Evolutionary conservation across 2,113 vertebrate species (phyloP), one percentile per base, ranked within the genome.

Genomic region (Saguinus imperator): DNA sequence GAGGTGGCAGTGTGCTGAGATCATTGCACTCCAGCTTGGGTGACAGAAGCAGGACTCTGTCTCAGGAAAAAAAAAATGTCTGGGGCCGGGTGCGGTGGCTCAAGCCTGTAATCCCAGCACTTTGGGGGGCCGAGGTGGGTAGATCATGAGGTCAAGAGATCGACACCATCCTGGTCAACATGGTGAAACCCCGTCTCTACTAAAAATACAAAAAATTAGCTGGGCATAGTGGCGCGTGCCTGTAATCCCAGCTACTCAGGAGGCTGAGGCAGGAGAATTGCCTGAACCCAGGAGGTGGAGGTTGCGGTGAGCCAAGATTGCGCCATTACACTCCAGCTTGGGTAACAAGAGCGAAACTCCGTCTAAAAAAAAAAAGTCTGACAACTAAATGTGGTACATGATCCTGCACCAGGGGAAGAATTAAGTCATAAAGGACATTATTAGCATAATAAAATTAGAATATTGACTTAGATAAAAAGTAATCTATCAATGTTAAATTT

Each of bases 391-490:
- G 50, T 40, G 57, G 35, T 66, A 45, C 0, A 3, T 58, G 37
- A 87, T 27, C 13, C 35, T 66, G 64, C 11, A 77, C 25, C 3
- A 21, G 37, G 45, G 35, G 1, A 37, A 81, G 40, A 50, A 61
- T 35, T 43, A 76, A 18, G 11, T 50, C 57, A 35, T 10, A 7
- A 35, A 27, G 58, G 45, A 73, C 64, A 1, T 76, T 25, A 23
- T 68, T 81, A 64, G 72, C 13, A n/a, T 90, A 29, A 70, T 50
- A 43, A 93, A 75, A 61, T 5, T 79, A 40, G 48, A 58, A 27
- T 89, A 72, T 43, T 75, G 82, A 88, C 18, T n/a, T 84, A 27
- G 17, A 57, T 83, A 52, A 68, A 37, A 94, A 57, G 35, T 43
- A n/a, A 45, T 37, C 10, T 48, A 37, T 75, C 70, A 27, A 8